Evolutionary conservation across 2,113 vertebrate genomes (phyloP).

Genomic region (Monopterus albus): DNA sequence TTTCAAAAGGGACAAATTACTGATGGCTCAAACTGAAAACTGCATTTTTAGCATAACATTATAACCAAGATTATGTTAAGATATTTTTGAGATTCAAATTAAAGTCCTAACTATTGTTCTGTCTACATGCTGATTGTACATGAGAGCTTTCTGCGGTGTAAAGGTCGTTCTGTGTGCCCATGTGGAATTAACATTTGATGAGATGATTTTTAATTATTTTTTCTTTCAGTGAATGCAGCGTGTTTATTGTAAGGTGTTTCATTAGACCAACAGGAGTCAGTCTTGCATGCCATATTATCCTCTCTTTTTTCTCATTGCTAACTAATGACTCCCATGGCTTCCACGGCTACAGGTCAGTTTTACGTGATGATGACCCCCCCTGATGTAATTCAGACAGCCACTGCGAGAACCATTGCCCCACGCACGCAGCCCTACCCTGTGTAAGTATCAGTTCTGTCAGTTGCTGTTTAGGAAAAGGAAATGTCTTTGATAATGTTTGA

Average conservation of each 20-base stretch:
- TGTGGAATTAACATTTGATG: too few relatives aligned
- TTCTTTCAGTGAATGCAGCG: too few relatives aligned
- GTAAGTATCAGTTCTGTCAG: constrained; percentile 78
- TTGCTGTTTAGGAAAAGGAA: neutral
- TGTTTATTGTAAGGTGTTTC: neutral
- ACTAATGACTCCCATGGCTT: constrained; percentile 6
- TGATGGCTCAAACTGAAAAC: neutral
- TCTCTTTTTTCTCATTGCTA: neutral
- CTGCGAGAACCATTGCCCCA: constrained; percentile 86
- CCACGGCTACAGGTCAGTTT: constrained; percentile 87
- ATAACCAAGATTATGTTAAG: neutral
- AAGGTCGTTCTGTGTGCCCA: neutral
- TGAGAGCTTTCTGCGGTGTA: neutral
- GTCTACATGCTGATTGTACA: neutral
- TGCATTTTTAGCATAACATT: neutral
- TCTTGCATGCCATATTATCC: neutral
- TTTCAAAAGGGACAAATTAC: neutral
- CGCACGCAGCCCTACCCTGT: constrained; percentile 86
- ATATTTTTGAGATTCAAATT: too few relatives aligned
- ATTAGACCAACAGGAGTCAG: neutral
- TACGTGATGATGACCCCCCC: constrained; percentile 94
- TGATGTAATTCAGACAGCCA: constrained; percentile 87
- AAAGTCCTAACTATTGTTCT: neutral
- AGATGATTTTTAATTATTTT: too few relatives aligned
- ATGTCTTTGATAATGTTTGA: too few relatives aligned